These are phyloP conservation scores for Andrena cerasifolii DNA, from an alignment of 1,140 invertebrate species.

Conservation along the genomic window DNA sequence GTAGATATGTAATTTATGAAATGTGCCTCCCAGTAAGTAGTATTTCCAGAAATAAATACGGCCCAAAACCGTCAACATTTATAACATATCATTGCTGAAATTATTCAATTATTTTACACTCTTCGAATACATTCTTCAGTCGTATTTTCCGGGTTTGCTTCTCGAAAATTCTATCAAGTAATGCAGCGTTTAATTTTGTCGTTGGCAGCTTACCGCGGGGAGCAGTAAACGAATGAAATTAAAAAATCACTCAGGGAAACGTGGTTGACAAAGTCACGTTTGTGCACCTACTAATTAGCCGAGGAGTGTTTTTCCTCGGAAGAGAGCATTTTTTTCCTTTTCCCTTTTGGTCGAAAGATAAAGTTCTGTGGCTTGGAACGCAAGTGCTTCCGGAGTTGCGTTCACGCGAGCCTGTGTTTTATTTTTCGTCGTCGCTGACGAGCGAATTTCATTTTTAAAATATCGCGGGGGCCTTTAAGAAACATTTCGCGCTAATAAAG, in stretches of 20 bases:
- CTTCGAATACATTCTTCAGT: no score
- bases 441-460: slow-evolving; percentile 2
- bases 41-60: no score
- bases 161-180: no score
- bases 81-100: no score
- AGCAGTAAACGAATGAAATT: slow-evolving; percentile 21
- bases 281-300: slow-evolving; percentile 20
- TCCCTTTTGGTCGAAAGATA: slow-evolving; percentile 13
- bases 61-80: no score
- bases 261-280: slow-evolving; percentile 34
- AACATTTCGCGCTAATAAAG: not conserved
- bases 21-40: no score
- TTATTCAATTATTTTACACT: no score
- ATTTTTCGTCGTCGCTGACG: not conserved
- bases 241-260: slow-evolving; percentile 22
- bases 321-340: not conserved
- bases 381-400: slow-evolving; percentile 1
- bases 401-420: not conserved
- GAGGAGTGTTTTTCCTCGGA: no score
- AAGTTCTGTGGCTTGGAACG: not conserved
- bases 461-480: slow-evolving; percentile 16
- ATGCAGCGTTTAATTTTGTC: not conserved
- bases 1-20: no score
- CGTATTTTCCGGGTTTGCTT: no score
- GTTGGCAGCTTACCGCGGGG: not conserved